Percentiles rank a stretch among this genome's conserved stretches.
Conservation (phyloP, 1,140 invertebrate genomes). For the Microplitis demolitor region DNA sequence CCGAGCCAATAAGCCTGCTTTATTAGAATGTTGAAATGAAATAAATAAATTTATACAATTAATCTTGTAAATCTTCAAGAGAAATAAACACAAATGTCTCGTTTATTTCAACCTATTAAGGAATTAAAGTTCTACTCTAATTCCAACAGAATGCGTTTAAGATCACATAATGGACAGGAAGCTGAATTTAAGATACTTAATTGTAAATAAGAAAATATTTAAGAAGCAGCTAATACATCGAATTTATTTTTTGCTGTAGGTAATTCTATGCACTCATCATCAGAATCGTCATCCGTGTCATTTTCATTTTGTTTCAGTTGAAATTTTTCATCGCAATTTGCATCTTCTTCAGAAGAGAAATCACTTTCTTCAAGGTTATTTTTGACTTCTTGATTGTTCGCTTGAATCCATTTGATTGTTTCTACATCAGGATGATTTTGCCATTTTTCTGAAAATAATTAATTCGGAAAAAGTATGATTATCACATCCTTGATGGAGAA, state of each 20-base stretch:
- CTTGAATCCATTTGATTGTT: constrained; percentile 70
- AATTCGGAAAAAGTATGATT: constrained; percentile 19
- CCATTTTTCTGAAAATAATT: constrained; percentile 60
- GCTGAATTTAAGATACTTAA: too few species aligned
- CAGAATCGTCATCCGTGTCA: constrained; percentile 25
- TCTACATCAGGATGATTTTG: constrained; percentile 65
- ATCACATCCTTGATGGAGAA: constrained; percentile 10
- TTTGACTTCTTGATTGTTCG: constrained; percentile 51
- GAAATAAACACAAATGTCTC: too few species aligned
- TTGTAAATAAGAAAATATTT: neutral
- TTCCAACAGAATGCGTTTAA: too few species aligned
- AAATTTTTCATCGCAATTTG: constrained; percentile 7
- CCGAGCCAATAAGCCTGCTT: too few species aligned
- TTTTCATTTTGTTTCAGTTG: neutral
- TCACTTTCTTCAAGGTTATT: constrained; percentile 20
- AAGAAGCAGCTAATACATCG: constrained; percentile 38
- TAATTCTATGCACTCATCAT: constrained; percentile 32
- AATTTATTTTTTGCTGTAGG: constrained; percentile 52
- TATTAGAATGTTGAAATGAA: too few species aligned
- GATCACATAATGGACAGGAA: too few species aligned
- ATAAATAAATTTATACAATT: too few species aligned
- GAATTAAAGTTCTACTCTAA: too few species aligned
- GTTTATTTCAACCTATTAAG: too few species aligned
- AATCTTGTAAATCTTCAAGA: too few species aligned
- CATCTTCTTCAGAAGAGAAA: constrained; percentile 31